These are phyloP conservation scores for Hipparchia semele DNA, from an alignment of 2,888 invertebrate genomes.

Conservation along the genomic window DNA sequence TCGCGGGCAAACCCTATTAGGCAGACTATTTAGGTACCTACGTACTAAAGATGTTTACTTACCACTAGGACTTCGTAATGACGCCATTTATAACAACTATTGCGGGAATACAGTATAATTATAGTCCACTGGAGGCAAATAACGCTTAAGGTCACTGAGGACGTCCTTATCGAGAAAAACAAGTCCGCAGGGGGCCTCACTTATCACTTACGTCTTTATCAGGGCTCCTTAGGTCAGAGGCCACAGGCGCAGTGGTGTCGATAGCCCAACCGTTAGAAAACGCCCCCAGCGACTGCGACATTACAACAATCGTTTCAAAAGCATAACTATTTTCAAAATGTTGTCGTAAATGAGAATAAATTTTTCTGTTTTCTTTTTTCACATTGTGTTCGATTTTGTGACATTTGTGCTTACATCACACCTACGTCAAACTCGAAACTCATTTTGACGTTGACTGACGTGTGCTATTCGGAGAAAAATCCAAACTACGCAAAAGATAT, in stretches of 20 bases:
- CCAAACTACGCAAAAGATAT: neutral
- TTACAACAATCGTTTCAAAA: conserved; percentile 45
- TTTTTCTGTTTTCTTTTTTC: neutral
- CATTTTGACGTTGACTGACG: conserved; percentile 9
- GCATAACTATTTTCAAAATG: conserved; percentile 34
- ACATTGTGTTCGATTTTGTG: neutral
- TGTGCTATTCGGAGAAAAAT: neutral
- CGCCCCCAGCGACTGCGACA: conserved; percentile 61
- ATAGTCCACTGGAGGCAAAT: conserved; percentile 41
- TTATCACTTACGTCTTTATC: conserved; percentile 79
- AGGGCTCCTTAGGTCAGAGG: conserved; percentile 63
- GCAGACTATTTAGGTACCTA: neutral
- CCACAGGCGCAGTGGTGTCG: conserved; percentile 68
- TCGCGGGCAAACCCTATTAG: neutral
- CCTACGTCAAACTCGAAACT: too few relatives aligned
- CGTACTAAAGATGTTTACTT: conserved; percentile 37
- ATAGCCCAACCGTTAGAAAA: conserved; percentile 77
- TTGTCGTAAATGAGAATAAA: conserved; percentile 31
- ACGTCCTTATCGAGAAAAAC: conserved; percentile 65
- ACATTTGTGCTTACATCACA: neutral
- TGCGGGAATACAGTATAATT: conserved; percentile 45
- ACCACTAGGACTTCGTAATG: conserved; percentile 45
- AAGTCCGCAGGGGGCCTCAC: conserved; percentile 75
- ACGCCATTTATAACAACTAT: conserved; percentile 50
- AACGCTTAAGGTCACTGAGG: conserved; percentile 39